phyloP scores from a whole-genome alignment of 2,797 vertebrate species.

The Agapornis canus region DNA sequence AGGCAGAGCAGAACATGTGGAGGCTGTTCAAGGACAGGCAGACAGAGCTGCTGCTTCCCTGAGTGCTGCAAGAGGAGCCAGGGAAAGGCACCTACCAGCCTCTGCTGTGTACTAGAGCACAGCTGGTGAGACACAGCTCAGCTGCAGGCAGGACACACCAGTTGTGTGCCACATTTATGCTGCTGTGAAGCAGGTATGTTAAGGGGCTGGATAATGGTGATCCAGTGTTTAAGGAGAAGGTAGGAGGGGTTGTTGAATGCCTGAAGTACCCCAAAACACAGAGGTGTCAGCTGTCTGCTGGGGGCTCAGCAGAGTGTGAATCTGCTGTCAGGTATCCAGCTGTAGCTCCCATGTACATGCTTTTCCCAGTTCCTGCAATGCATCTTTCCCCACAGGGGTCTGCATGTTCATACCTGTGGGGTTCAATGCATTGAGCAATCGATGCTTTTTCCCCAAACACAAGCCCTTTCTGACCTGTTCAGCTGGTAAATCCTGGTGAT shows the following conservation, averaged over 20 bases:
- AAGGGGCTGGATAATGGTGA: not conserved
- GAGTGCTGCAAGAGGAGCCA: not conserved
- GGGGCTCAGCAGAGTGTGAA: no score
- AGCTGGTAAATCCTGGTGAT: not conserved
- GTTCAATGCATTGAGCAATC: not conserved
- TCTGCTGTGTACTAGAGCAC: not conserved
- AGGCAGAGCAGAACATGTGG: not conserved
- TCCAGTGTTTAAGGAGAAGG: not conserved
- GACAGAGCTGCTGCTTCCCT: not conserved
- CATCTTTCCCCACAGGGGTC: not conserved
- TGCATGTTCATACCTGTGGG: not conserved
- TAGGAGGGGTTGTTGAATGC: not conserved
- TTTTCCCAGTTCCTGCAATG: not conserved
- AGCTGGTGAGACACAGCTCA: accelerated
- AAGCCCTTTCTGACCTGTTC: not conserved
- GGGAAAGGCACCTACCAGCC: accelerated
- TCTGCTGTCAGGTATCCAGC: not conserved
- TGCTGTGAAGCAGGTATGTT: not conserved
- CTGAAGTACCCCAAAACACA: not conserved
- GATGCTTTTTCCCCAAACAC: not conserved
- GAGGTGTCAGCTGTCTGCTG: not conserved
- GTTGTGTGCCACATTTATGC: not conserved
- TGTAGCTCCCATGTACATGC: not conserved
- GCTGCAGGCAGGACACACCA: not conserved
- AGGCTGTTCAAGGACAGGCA: not conserved